Evolutionary conservation across 2,797 vertebrate genomes (phyloP), one percentile per base, ranked within the genome.

Genomic region (Chaunax sp.): DNA sequence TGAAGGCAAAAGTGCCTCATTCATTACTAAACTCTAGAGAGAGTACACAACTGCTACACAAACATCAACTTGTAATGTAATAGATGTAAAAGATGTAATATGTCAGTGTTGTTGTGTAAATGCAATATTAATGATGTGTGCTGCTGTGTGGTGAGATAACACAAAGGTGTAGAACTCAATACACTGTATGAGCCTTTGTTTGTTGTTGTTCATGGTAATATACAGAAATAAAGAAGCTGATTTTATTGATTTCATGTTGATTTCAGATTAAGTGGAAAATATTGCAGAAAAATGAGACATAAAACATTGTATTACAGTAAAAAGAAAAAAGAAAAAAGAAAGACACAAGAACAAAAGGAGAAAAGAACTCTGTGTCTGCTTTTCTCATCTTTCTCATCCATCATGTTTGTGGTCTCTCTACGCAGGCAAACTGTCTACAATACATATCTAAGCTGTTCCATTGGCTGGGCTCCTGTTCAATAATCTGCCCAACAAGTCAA

Each of bases 351-450:
- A 54, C 3, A 66, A 69, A 56, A 40, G 30, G 55, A 62, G 19
- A 69, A 51, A 26, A 51, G 44, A 46, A 43, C 33, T 30, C 49
- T 43, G 33, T 56, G 38, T 59, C 22, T 53, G 35, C 57, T 55
- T 67, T 30, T 26, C 5, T 33, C 28, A 49, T 61, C 47, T 60
- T 37, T 26, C 38, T 49, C 26, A 37, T 55, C 54, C 46, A 49
- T 59, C 22, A 14, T 44, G 22, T 56, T 40, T 43, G 64, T 19
- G 61, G 58, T 72, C 56, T 65, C 68, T 60, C 71, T 78, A 75
- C 75, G 54, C 61, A 65, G 68, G 69, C 75, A 81, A 81, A 72
- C 65, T 81, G 58, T 71, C 25, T 37, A 23, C 12, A 49, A 3
- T 10, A n/a, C 23, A 38, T 11, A 14, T 40, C 14, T 40, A 40